Evolutionary conservation across 2,888 invertebrate genomes (phyloP), one percentile per base, ranked within the genome.

Genomic region (Altica lythri): DNA sequence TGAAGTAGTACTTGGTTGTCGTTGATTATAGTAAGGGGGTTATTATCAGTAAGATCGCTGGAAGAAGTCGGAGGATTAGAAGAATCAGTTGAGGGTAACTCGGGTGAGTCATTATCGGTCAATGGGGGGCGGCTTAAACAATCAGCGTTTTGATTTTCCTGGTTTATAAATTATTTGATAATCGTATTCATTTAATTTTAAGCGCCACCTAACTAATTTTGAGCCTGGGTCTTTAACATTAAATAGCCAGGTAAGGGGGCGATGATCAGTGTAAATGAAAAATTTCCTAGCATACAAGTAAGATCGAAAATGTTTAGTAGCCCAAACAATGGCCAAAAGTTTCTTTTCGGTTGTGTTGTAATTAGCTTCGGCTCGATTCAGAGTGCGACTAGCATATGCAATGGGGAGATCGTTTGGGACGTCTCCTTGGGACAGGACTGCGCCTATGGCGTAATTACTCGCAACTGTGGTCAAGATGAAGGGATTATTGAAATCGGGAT

Each of bases 301-400:
- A 4, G 73, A 70, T 19, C 72, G 12, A 52, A 73, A 76, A 53
- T 72, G 63, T 57, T 71, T 67, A 1, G 59, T 53, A 8, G 59
- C 61, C 68, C 69, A 74, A 3, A 75, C 61, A 4, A 77, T 72
- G 0, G 71, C 69, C 42, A 75, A 43, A 1, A 73, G 52, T 63
- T 76, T 74, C 27, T 65, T 65, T 63, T 77, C 73, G 1, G 62
- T 74, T 1, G 72, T 72, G 1, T 60, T 58, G 51, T 76, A 76
- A 42, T 72, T 74, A 4, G 17, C 25, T 67, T 74, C 72, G 0
- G 67, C 61, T 52, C 63, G 61, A 49, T 68, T 73, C n/a, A 72
- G 43, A 1, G 70, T 69, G 48, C 73, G 45, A 17, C 64, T 65
- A 3, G 70, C 68, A 52, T 70, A 76, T n/a, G 73, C 71, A 2